A percentile compares a stretch with the other conserved stretches of the same genome.
These are phyloP conservation scores for Trogon surrucura DNA, from an alignment of 2,113 vertebrate species.

Conservation along the genomic window DNA sequence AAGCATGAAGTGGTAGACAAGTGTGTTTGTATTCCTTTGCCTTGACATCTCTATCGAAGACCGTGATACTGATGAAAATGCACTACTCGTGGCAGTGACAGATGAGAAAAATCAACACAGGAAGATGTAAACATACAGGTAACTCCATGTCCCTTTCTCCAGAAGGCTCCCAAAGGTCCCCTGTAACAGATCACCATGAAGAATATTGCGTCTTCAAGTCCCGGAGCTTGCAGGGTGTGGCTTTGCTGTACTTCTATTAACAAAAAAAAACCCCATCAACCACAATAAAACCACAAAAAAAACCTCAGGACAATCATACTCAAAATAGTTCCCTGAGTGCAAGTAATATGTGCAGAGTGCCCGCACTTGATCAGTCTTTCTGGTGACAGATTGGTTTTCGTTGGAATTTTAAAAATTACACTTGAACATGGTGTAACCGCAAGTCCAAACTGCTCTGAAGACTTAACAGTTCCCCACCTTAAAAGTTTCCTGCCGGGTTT, in stretches of 20 bases:
- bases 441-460: background rate
- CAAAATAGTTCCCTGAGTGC: background rate
- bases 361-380: background rate
- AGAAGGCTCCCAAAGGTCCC: background rate
- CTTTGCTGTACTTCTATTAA: background rate
- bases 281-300: background rate
- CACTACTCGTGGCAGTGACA: background rate
- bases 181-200: background rate
- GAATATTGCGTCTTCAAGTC: background rate
- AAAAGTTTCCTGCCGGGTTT: background rate
- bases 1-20: background rate
- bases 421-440: background rate
- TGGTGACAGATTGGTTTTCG: background rate
- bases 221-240: background rate
- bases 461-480: background rate
- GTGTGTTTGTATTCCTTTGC: background rate
- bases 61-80: background rate
- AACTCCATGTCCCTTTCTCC: background rate
- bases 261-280: background rate
- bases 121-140: background rate
- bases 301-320: background rate
- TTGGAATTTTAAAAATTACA: background rate
- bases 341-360: background rate
- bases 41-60: background rate
- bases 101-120: background rate